phyloP scores from a whole-genome alignment of 2,888 invertebrate species.

The Idaea aversata region DNA sequence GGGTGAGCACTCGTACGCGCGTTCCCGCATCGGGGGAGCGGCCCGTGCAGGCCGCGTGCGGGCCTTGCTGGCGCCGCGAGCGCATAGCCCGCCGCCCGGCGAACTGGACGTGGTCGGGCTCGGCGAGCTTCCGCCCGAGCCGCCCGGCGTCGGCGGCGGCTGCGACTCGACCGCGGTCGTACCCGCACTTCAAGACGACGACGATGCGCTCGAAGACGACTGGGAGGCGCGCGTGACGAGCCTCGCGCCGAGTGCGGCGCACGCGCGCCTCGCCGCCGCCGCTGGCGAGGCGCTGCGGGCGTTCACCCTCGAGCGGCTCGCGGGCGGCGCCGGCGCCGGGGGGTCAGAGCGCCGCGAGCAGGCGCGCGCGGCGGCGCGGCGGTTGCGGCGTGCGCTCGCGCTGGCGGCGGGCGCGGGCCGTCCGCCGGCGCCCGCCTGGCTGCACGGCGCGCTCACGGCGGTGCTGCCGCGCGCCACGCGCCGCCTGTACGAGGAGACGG shows the following conservation, averaged over 20 bases:
- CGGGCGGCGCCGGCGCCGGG: constrained; percentile 24
- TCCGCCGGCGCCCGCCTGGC: constrained; percentile 39
- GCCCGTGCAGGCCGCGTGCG: constrained; percentile 37
- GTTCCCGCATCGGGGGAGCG: constrained; percentile 35
- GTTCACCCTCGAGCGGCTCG: constrained; percentile 45
- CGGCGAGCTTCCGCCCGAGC: constrained; percentile 25
- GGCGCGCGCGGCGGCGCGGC: constrained; percentile 34
- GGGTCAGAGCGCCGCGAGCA: constrained; percentile 18
- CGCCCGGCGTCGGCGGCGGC: constrained; percentile 23
- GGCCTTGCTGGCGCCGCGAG: constrained; percentile 41
- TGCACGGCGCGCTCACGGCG: constrained; percentile 43
- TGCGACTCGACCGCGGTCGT: constrained; percentile 13
- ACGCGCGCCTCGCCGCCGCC: constrained; percentile 43
- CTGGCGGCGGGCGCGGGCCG: constrained; percentile 23
- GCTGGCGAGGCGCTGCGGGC: constrained; percentile 39
- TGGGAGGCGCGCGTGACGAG: constrained; percentile 47
- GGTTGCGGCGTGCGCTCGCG: constrained; percentile 41
- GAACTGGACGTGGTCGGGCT: constrained; percentile 19
- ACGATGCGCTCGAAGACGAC: constrained; percentile 27
- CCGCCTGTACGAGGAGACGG: constrained; percentile 40
- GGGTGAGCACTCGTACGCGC: constrained; percentile 69
- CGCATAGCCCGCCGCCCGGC: constrained; percentile 18
- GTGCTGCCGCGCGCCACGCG: constrained; percentile 38
- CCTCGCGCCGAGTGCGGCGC: constrained; percentile 43
- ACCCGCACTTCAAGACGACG: constrained; percentile 21